phyloP scores from a whole-genome alignment of 1,140 invertebrate genomes.

The Camponotus floridanus region DNA sequence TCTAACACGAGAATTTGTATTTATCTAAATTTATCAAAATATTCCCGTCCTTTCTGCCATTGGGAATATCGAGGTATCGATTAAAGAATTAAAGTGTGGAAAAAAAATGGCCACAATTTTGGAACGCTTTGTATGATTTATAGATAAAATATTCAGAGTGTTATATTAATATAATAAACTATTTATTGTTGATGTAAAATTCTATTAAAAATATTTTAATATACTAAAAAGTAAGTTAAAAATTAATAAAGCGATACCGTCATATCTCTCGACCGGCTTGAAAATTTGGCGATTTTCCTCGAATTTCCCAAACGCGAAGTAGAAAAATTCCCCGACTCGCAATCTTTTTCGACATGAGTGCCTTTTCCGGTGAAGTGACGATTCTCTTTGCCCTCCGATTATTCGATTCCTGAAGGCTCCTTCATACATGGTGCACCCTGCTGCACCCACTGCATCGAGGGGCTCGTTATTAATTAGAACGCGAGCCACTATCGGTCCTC shows the following conservation, averaged over 20 bases:
- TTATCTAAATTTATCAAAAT: neutral
- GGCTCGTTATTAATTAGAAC: slow-evolving; percentile 76
- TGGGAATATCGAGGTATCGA: neutral
- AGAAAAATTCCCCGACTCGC: neutral
- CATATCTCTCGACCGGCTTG: too few relatives aligned
- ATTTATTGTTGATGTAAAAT: too few relatives aligned
- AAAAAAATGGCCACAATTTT: neutral
- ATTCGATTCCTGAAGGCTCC: slow-evolving; percentile 33
- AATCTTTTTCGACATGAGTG: neutral
- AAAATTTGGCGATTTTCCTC: neutral
- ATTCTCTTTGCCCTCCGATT: slow-evolving; percentile 36
- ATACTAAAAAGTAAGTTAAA: too few relatives aligned
- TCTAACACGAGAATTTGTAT: neutral
- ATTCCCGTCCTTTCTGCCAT: neutral
- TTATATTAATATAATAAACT: too few relatives aligned
- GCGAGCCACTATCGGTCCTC: slow-evolving; percentile 70
- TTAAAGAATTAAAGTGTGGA: neutral
- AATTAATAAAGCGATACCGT: too few relatives aligned
- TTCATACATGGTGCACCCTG: slow-evolving; percentile 39
- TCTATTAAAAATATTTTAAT: too few relatives aligned
- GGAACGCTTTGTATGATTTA: too few relatives aligned
- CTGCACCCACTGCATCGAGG: slow-evolving; percentile 41
- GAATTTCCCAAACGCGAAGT: neutral
- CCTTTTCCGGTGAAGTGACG: neutral
- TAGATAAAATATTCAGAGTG: too few relatives aligned